A percentile compares a stretch with the other conserved stretches of the same genome.
These are phyloP conservation scores for Ariopsis seemanni DNA, from an alignment of 2,113 vertebrate species.

Conservation along the genomic window DNA sequence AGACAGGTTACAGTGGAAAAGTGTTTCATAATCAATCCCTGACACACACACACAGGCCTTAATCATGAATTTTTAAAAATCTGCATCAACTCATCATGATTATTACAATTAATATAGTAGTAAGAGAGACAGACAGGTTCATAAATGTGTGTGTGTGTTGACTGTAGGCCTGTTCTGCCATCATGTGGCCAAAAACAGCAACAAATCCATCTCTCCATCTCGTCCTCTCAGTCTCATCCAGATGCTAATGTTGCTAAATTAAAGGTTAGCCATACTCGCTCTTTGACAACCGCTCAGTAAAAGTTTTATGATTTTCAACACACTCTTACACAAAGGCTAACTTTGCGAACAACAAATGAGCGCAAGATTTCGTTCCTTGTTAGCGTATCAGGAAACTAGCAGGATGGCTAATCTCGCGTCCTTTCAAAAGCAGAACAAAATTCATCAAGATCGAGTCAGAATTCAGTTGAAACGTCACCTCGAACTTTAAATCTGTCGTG, in stretches of 20 bases:
- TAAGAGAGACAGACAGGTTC: too few relatives aligned
- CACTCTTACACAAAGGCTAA: background rate
- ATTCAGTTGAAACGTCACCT: background rate
- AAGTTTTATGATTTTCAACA: background rate
- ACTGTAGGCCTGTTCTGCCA: constrained; percentile 69
- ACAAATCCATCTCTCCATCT: constrained; percentile 25
- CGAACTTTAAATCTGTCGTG: background rate
- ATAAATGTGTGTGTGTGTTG: background rate
- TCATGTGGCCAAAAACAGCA: constrained; percentile 69
- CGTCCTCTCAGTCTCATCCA: background rate
- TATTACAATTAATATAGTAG: too few relatives aligned
- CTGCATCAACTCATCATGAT: too few relatives aligned
- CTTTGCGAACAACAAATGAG: background rate
- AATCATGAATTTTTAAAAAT: too few relatives aligned
- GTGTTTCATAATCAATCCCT: background rate
- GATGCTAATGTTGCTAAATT: background rate
- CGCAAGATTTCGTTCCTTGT: background rate
- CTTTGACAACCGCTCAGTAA: background rate
- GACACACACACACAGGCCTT: background rate
- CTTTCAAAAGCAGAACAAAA: background rate
- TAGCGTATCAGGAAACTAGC: background rate
- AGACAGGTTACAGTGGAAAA: background rate
- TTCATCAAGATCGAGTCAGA: background rate
- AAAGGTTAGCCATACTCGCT: background rate
- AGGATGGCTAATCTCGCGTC: background rate